Conservation (phyloP, 2,888 invertebrate species). For the Rhodophaea formosa region DNA sequence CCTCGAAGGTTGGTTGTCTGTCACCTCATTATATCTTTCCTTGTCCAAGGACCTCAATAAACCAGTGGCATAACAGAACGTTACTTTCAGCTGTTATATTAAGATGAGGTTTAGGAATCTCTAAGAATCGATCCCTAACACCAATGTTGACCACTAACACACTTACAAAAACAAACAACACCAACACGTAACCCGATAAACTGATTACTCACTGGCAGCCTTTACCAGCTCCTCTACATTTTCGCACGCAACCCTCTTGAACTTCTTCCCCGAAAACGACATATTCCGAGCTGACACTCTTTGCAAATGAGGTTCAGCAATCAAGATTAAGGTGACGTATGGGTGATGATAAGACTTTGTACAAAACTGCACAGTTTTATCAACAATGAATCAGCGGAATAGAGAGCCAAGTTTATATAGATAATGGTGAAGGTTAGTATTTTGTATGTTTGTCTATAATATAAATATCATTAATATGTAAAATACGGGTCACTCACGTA, state of each 20-base stretch:
- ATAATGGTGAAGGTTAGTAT: not conserved
- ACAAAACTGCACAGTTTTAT: conserved; percentile 3
- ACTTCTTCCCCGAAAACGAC: conserved; percentile 64
- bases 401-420: not conserved
- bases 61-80: no score
- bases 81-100: no score
- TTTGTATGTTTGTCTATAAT: not conserved
- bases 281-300: conserved; percentile 31
- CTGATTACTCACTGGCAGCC: conserved; percentile 49
- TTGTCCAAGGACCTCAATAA: no score
- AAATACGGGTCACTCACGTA: no score
- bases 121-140: no score
- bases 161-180: no score
- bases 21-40: no score
- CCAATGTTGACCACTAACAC: no score
- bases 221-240: conserved; percentile 54
- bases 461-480: no score
- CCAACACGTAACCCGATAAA: not conserved
- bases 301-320: not conserved
- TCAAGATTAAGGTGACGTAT: not conserved
- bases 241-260: conserved; percentile 48
- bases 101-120: no score
- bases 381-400: conserved; percentile 3
- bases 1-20: no score
- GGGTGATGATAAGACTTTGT: conserved; percentile 11